Evolutionary conservation across 2,797 vertebrate genomes (phyloP).

Genomic region (Carduelis carduelis): DNA sequence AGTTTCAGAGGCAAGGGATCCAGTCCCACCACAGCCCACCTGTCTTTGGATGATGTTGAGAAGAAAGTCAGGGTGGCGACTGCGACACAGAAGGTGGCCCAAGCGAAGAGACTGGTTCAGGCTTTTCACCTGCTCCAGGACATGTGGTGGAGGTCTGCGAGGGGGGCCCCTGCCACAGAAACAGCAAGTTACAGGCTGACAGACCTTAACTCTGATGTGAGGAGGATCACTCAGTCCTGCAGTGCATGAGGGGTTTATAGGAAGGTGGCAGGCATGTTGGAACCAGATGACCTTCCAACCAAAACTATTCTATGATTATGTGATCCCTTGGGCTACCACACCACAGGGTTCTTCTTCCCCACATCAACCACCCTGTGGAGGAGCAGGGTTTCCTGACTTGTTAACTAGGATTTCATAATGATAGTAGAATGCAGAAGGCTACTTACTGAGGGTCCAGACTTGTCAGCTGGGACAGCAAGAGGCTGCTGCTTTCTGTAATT

Average conservation of each 20-base stretch:
- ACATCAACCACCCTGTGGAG: neutral
- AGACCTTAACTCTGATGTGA: neutral
- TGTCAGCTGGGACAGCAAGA: constrained; percentile 94
- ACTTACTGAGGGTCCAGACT: constrained; percentile 95
- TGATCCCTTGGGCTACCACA: neutral
- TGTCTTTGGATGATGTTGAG: constrained; percentile 99
- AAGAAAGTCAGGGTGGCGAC: constrained; percentile 94
- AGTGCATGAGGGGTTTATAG: neutral
- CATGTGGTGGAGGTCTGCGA: constrained; percentile 89
- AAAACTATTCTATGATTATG: neutral
- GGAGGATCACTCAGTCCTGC: neutral
- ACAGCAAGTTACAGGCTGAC: neutral
- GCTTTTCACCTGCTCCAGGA: constrained; percentile 93
- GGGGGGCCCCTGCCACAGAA: constrained; percentile 85
- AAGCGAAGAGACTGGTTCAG: constrained; percentile 94
- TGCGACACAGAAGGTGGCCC: constrained; percentile 94
- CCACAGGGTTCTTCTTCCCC: neutral
- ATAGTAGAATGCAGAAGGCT: neutral
- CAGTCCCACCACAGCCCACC: constrained; percentile 62
- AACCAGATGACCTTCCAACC: neutral
- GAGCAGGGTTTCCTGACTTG: neutral
- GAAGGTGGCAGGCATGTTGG: neutral
- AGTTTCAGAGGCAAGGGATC: neutral
- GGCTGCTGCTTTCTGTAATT: constrained; percentile 96
- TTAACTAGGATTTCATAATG: neutral